Percentiles rank a stretch among this genome's conserved stretches.
Evolutionary conservation across 2,888 invertebrate species (phyloP).

Genomic region (Meteorus cinctellus): DNA sequence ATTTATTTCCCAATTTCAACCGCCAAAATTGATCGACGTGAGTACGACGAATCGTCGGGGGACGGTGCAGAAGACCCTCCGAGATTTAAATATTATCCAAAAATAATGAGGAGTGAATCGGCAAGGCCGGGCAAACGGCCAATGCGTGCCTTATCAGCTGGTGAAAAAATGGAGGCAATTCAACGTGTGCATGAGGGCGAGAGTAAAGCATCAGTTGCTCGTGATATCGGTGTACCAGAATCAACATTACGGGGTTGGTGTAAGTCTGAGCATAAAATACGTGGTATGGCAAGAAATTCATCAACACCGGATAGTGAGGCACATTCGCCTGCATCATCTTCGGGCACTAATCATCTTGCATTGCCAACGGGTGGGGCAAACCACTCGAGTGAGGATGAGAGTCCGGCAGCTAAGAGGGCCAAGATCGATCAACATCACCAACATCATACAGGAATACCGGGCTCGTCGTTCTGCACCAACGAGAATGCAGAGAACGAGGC

Average conservation of each 20-base stretch:
- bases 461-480: conserved; percentile 49
- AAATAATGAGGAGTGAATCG: conserved; percentile 74
- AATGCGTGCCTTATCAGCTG: conserved; percentile 83
- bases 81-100: conserved; percentile 33
- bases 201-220: conserved; percentile 89
- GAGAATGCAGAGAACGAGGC: conserved; percentile 52
- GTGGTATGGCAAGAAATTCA: conserved; percentile 82
- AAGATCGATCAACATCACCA: conserved; percentile 53
- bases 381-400: conserved; percentile 63
- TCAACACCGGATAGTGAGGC: conserved; percentile 79
- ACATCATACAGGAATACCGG: conserved; percentile 45
- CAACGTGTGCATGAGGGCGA: conserved; percentile 89
- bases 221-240: conserved; percentile 90
- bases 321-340: conserved; percentile 65
- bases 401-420: conserved; percentile 57
- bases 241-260: conserved; percentile 92
- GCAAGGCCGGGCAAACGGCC: conserved; percentile 85
- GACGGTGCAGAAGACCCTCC: conserved; percentile 55
- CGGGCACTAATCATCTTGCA: conserved; percentile 57
- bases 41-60: conserved; percentile 53
- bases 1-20: conserved; percentile 24
- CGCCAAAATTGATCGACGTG: conserved; percentile 48
- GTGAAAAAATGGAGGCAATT: conserved; percentile 88
- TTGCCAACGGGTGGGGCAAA: conserved; percentile 46
- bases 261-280: conserved; percentile 86